phyloP scores from a whole-genome alignment of 2,797 vertebrate genomes.

The Bucorvus abyssinicus region DNA sequence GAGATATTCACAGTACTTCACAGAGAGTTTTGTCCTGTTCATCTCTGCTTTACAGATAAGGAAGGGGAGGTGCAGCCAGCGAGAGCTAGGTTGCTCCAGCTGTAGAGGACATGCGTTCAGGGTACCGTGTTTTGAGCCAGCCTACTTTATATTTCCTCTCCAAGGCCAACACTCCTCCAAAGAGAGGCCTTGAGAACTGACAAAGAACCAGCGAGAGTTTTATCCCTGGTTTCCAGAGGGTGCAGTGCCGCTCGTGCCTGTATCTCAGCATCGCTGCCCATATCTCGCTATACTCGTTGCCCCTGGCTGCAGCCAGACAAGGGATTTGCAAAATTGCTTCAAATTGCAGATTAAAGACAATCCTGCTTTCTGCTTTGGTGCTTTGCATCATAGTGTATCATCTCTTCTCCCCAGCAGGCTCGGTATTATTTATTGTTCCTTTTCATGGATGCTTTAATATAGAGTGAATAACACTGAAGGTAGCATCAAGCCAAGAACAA shows the following conservation, averaged over 20 bases:
- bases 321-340: background rate
- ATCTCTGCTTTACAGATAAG: background rate
- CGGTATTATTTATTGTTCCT: background rate
- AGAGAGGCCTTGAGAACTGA: accelerated
- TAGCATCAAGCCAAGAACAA: background rate
- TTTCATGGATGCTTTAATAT: background rate
- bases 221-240: background rate
- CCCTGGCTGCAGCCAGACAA: background rate
- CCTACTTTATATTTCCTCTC: background rate
- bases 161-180: accelerated
- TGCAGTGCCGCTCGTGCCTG: accelerated
- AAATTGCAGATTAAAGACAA: background rate
- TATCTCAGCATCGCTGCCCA: accelerated
- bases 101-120: accelerated
- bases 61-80: background rate
- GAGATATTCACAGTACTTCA: background rate
- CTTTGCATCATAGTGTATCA: background rate
- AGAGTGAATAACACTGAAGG: background rate
- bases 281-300: accelerated
- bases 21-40: background rate
- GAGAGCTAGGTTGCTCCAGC: background rate
- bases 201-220: background rate
- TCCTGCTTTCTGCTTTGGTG: background rate
- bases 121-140: accelerated
- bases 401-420: background rate